A percentile compares a stretch with the other conserved stretches of the same genome.
These are phyloP conservation scores for Shargacucullia verbasci DNA, from an alignment of 2,888 invertebrate genomes.

Conservation along the genomic window DNA sequence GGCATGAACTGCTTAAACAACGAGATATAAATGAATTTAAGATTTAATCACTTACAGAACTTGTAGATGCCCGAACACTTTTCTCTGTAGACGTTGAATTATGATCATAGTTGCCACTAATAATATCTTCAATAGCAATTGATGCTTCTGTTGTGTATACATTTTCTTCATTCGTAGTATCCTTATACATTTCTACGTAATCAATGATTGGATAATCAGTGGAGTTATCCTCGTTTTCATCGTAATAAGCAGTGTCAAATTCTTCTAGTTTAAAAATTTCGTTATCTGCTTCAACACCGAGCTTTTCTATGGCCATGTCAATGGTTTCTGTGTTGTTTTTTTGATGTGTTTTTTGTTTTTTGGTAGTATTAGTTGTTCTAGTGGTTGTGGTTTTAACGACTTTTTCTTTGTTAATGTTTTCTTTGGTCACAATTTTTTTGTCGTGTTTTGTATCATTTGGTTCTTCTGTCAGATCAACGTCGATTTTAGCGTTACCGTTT, in stretches of 20 bases:
- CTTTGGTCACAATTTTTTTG: neutral
- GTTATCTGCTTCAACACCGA: slow-evolving; percentile 57
- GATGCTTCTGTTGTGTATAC: slow-evolving; percentile 50
- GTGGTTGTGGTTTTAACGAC: neutral
- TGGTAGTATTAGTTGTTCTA: neutral
- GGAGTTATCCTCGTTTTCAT: slow-evolving; percentile 67
- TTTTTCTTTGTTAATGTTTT: neutral
- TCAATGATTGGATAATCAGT: slow-evolving; percentile 80
- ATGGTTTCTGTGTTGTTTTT: slow-evolving; percentile 22
- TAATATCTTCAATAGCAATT: neutral
- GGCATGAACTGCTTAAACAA: too few relatives aligned
- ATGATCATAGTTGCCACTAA: neutral
- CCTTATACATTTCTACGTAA: slow-evolving; percentile 80
- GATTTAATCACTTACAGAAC: slow-evolving; percentile 30
- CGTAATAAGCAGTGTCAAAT: slow-evolving; percentile 57
- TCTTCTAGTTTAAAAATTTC: slow-evolving; percentile 59
- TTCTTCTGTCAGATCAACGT: slow-evolving; percentile 40
- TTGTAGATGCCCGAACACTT: neutral
- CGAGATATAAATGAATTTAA: too few relatives aligned
- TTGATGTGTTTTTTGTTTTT: neutral
- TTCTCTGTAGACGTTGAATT: neutral
- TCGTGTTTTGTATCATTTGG: neutral
- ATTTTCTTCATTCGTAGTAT: slow-evolving; percentile 76
- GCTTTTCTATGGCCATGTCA: slow-evolving; percentile 22
- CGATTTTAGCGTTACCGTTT: slow-evolving; percentile 43